These are phyloP conservation scores for Pseudonaja textilis DNA, from an alignment of 2,113 vertebrate species.

Conservation along the genomic window DNA sequence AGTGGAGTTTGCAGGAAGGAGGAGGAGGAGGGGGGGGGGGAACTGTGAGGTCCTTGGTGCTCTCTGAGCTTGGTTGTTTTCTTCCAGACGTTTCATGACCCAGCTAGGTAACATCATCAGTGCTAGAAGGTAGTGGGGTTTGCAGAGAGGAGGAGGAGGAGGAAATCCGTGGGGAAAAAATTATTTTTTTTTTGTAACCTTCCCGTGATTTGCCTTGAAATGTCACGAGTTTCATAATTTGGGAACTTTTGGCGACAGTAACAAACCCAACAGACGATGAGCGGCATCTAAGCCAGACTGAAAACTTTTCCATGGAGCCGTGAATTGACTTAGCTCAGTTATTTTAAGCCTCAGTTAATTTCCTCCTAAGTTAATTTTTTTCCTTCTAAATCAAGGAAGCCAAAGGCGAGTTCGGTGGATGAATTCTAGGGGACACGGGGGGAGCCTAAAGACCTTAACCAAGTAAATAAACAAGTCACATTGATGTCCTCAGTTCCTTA, in stretches of 20 bases:
- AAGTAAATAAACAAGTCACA: neutral
- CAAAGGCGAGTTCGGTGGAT: neutral
- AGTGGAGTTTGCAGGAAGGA: too few species aligned
- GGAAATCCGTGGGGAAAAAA: neutral
- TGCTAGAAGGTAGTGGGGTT: too few species aligned
- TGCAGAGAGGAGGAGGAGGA: too few species aligned
- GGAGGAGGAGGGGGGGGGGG: too few species aligned
- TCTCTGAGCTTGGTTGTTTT: too few species aligned
- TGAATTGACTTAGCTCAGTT: neutral
- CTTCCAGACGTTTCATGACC: too few species aligned
- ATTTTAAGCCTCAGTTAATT: neutral
- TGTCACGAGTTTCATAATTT: neutral
- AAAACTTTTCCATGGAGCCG: neutral
- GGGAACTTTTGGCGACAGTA: neutral
- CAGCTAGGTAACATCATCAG: too few species aligned
- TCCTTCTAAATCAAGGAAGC: neutral
- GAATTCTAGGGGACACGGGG: neutral
- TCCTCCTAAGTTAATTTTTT: neutral
- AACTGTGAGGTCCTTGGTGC: too few species aligned
- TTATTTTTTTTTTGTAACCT: too few species aligned
- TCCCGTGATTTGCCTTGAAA: neutral
- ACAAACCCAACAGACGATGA: neutral
- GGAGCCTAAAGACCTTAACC: neutral
- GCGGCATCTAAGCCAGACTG: neutral
- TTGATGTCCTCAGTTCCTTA: neutral